Evolutionary conservation across 1,140 invertebrate genomes (phyloP).

Genomic region (Drosophila arizonae): DNA sequence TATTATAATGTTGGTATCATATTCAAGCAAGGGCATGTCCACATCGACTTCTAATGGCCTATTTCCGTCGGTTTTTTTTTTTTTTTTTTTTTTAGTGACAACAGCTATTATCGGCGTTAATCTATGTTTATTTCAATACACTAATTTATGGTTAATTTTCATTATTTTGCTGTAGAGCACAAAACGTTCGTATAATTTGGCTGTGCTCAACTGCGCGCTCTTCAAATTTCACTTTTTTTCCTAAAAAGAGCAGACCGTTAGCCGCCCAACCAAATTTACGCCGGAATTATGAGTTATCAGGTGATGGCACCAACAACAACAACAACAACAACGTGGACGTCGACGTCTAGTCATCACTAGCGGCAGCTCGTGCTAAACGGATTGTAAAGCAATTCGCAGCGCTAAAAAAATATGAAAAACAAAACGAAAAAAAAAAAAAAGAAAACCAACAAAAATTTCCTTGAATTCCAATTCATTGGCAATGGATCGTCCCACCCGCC

Average conservation of each 20-base stretch:
- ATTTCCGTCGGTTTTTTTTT: conserved; percentile 4
- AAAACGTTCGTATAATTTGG: conserved; percentile 15
- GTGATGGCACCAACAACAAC: conserved; percentile 19
- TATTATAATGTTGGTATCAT: background rate
- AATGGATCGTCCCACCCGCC: background rate
- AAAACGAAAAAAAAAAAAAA: too few species aligned
- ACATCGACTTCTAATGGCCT: too few species aligned
- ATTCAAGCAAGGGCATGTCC: too few species aligned
- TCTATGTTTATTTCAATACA: conserved; percentile 17
- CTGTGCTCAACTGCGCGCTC: conserved; percentile 30
- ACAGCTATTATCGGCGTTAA: conserved; percentile 18
- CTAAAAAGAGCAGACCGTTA: conserved; percentile 13
- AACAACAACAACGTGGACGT: too few species aligned
- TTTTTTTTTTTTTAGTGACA: conserved; percentile 10
- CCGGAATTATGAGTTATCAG: conserved; percentile 23
- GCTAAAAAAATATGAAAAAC: background rate
- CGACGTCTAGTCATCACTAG: conserved; percentile 8
- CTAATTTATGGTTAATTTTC: conserved; percentile 35
- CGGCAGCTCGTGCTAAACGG: conserved; percentile 10
- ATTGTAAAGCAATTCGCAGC: conserved; percentile 26
- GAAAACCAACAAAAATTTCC: conserved; percentile 11
- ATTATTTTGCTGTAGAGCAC: conserved; percentile 2
- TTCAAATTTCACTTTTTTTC: background rate
- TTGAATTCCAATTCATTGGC: conserved; percentile 36
- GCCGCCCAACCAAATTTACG: conserved; percentile 22